Evolutionary conservation across 1,140 invertebrate genomes (phyloP).

Genomic region (Latrodectus geometricus): DNA sequence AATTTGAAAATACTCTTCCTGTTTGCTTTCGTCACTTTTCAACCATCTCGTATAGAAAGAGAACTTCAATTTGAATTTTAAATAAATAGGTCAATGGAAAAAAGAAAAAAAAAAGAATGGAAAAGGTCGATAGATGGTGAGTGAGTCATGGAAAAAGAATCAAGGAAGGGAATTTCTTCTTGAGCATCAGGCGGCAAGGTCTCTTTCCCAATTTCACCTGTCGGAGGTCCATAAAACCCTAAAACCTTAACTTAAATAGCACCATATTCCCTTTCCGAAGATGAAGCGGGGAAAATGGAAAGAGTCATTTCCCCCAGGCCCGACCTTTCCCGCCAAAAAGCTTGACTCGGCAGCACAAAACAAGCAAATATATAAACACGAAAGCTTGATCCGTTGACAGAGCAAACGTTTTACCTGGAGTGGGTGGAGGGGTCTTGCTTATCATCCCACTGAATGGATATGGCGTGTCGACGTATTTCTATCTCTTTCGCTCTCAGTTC

Average conservation of each 20-base stretch:
- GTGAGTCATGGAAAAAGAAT: too few relatives aligned
- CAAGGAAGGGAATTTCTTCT: too few relatives aligned
- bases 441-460: slow-evolving; percentile 37
- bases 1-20: too few relatives aligned
- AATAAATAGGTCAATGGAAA: too few relatives aligned
- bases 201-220: slow-evolving; percentile 32
- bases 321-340: slow-evolving; percentile 8
- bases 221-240: slow-evolving; percentile 6
- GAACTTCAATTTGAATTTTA: too few relatives aligned
- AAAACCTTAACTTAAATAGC: slow-evolving; percentile 42
- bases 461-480: slow-evolving; percentile 35
- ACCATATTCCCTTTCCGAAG: slow-evolving; percentile 20
- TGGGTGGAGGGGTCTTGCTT: neutral
- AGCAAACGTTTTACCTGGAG: slow-evolving; percentile 49
- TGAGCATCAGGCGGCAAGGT: too few relatives aligned
- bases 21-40: too few relatives aligned
- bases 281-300: slow-evolving; percentile 43
- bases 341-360: slow-evolving; percentile 16
- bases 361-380: slow-evolving; percentile 41
- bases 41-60: too few relatives aligned
- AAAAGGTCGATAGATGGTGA: too few relatives aligned
- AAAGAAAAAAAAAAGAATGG: too few relatives aligned
- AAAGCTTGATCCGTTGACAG: slow-evolving; percentile 37
- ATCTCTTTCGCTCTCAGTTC: slow-evolving; percentile 1
- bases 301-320: slow-evolving; percentile 27